Evolutionary conservation across 92 coral and sea anemone genomes (phyloP), one percentile per base, ranked within the genome.

Genomic region (Actinernus sp.): DNA sequence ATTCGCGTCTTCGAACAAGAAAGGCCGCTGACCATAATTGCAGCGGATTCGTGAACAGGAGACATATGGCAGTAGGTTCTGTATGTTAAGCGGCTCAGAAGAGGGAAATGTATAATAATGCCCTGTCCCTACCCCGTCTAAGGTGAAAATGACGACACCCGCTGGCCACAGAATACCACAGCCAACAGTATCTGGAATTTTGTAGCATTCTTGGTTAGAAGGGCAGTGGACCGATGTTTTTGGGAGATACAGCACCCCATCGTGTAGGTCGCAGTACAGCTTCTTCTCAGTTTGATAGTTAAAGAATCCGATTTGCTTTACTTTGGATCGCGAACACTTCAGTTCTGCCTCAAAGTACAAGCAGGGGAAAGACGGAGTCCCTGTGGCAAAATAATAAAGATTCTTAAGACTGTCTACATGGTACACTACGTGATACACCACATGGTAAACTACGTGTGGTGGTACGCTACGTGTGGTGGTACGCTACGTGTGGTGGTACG

Each of bases 261-360:
- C 97, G 21, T 78, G 74, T 41, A 91, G 45, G 83, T 91, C 92
- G 59, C 99, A 95, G 69, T 82, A 91, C 36, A 89, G 54, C 83
- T 86, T 87, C 55, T 92, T 82, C 50, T 86, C 82, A 21, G 90
- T 87, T 22, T 75, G 66, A 3, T 45, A 33, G 63, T 88, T 49
- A 51, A 84, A 75, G 68, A 83, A 84, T 3, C 99, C 99, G 69
- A 95, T 62, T 45, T 91, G 97, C 47, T 79, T 83, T 39, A 80
- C 84, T 16, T 90, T 90, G 59, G 81, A 87, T 23, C 95, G 90
- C 0, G 90, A 59, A 20, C 86, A 68, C 39, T 81, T 87, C 21
- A 95, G 55, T 65, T 95, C 99, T 5, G 95, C 92, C 60, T 95
- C 99, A 54, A 91, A 95, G 74, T 95, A 95, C 65, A 91, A 58